Conservation (phyloP, 2,113 vertebrate genomes). For the Macquaria australasica region DNA sequence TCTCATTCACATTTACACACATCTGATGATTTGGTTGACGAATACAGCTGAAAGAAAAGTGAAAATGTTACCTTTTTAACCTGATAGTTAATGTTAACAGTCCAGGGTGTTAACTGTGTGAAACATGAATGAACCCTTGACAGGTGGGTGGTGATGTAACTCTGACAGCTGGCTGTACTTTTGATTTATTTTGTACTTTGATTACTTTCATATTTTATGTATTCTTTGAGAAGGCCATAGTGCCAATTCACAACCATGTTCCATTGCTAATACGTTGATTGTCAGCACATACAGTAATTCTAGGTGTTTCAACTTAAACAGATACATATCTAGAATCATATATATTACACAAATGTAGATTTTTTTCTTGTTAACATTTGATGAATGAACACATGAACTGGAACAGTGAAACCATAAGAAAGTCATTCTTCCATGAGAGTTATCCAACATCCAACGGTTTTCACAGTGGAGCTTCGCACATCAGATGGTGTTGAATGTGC, state of each 20-base stretch:
- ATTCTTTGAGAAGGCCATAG: no score
- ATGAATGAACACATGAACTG: conserved; percentile 79
- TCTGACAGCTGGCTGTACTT: no score
- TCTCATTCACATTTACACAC: background rate
- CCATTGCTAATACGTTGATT: conserved; percentile 58
- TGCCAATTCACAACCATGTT: conserved; percentile 67
- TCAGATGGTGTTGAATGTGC: conserved; percentile 26
- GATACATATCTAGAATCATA: no score
- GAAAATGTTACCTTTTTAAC: conserved; percentile 38
- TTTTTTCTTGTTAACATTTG: conserved; percentile 85
- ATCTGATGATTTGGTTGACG: conserved; percentile 45
- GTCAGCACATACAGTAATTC: conserved; percentile 67
- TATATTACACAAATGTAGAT: conserved; percentile 87
- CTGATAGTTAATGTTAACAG: conserved; percentile 20
- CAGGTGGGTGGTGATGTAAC: no score
- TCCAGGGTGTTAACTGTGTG: no score
- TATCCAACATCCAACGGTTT: conserved; percentile 77
- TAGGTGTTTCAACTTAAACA: conserved; percentile 80
- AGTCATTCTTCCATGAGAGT: conserved; percentile 79
- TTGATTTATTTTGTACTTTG: no score
- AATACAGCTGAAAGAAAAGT: conserved; percentile 45
- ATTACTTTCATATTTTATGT: no score
- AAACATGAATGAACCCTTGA: no score
- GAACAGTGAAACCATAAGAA: conserved; percentile 77
- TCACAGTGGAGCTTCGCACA: conserved; percentile 38